phyloP scores from a whole-genome alignment of 2,113 vertebrate species.

The Plestiodon gilberti region DNA sequence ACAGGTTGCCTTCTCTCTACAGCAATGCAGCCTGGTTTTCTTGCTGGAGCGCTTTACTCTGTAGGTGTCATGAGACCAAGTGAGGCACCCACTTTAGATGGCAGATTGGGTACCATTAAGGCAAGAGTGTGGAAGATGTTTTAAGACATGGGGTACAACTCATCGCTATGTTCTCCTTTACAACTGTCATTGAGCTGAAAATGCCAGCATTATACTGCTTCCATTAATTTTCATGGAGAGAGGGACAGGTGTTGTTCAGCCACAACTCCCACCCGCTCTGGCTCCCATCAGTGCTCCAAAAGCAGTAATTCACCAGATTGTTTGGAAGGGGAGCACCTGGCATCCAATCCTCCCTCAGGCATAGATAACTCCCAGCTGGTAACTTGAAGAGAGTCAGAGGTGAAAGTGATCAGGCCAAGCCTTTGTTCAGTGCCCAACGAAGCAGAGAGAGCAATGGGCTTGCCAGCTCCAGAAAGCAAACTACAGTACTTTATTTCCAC shows the following conservation, averaged over 20 bases:
- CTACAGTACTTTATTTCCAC: not conserved
- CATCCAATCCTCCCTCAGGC: not conserved
- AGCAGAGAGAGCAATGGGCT: not conserved
- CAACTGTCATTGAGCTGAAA: not conserved
- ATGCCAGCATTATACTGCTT: not conserved
- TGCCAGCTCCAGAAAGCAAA: not conserved
- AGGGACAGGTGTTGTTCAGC: no score
- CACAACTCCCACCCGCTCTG: no score
- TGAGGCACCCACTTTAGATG: no score
- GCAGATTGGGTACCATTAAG: not conserved
- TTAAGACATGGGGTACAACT: not conserved
- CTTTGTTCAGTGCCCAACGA: not conserved
- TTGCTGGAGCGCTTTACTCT: not conserved
- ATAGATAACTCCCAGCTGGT: not conserved
- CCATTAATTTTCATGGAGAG: not conserved
- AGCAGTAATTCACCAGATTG: not conserved
- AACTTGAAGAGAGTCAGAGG: not conserved
- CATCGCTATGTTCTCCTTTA: not conserved
- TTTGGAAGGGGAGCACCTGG: not conserved
- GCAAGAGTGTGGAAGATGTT: not conserved
- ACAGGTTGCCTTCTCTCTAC: not conserved
- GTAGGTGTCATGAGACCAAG: not conserved
- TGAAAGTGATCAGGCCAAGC: not conserved
- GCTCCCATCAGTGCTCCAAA: not conserved
- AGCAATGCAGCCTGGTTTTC: not conserved